phyloP scores from a whole-genome alignment of 2,797 vertebrate species.

The Uromys caudimaculatus region DNA sequence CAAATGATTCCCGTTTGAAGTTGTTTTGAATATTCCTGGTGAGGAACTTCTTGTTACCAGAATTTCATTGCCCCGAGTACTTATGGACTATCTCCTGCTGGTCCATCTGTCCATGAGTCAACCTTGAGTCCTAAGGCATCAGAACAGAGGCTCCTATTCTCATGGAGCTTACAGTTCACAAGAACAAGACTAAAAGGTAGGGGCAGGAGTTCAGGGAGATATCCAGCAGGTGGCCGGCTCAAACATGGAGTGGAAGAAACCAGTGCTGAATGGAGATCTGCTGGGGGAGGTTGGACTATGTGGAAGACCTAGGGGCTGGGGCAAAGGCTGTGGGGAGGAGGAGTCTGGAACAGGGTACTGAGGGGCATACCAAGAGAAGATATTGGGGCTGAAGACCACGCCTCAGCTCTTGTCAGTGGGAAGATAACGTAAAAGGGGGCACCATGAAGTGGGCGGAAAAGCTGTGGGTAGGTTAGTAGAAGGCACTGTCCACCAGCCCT shows the following conservation, averaged over 20 bases:
- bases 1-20: conserved; percentile 40
- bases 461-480: background rate
- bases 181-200: background rate
- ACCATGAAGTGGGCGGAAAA: background rate
- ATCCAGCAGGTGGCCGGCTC: background rate
- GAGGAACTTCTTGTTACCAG: conserved; percentile 12
- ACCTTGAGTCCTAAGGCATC: background rate
- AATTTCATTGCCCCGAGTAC: background rate
- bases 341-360: background rate
- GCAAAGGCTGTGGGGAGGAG: background rate
- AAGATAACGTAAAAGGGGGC: background rate
- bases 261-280: background rate
- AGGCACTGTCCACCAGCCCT: background rate
- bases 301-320: background rate
- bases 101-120: background rate
- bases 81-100: background rate
- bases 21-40: conserved; percentile 59
- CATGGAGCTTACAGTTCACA: background rate
- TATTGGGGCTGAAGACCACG: background rate
- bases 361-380: no score
- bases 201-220: background rate
- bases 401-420: background rate
- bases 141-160: background rate
- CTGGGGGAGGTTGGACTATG: background rate
- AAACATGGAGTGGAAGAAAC: background rate